Conservation (phyloP, 2,113 vertebrate genomes). For the Caranx melampygus region DNA sequence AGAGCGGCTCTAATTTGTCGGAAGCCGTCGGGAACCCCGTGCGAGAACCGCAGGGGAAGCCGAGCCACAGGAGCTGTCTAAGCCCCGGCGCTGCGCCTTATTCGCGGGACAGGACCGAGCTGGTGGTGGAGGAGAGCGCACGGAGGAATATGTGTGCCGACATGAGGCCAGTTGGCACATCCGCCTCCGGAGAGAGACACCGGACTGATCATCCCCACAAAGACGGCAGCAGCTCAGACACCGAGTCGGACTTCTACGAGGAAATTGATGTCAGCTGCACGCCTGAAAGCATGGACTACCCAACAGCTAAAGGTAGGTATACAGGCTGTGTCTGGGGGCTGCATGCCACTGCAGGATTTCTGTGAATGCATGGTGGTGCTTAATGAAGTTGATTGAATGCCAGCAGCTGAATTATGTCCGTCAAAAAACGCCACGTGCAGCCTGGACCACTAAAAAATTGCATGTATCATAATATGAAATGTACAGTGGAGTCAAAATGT, state of each 20-base stretch:
- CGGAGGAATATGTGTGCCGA: conserved; percentile 86
- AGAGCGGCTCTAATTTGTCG: conserved; percentile 87
- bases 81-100: conserved; percentile 87
- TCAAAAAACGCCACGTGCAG: neutral
- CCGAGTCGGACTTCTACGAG: conserved; percentile 99
- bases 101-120: conserved; percentile 83
- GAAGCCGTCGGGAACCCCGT: conserved; percentile 86
- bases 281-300: conserved; percentile 95
- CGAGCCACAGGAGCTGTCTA: conserved; percentile 86
- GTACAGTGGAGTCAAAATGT: neutral
- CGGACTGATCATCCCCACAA: conserved; percentile 85
- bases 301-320: conserved; percentile 89
- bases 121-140: conserved; percentile 81
- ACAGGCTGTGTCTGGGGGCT: neutral
- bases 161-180: conserved; percentile 84
- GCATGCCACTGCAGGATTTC: conserved; percentile 31
- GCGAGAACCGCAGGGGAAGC: conserved; percentile 88
- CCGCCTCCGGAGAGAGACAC: conserved; percentile 78
- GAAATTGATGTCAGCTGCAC: conserved; percentile 99
- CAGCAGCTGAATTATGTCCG: conserved; percentile 3
- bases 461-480: neutral
- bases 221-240: conserved; percentile 95
- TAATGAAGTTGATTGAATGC: conserved; percentile 15
- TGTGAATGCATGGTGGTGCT: conserved; percentile 2
- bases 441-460: neutral